Conservation (phyloP, 2,888 invertebrate genomes). For the Meta bourneti region DNA sequence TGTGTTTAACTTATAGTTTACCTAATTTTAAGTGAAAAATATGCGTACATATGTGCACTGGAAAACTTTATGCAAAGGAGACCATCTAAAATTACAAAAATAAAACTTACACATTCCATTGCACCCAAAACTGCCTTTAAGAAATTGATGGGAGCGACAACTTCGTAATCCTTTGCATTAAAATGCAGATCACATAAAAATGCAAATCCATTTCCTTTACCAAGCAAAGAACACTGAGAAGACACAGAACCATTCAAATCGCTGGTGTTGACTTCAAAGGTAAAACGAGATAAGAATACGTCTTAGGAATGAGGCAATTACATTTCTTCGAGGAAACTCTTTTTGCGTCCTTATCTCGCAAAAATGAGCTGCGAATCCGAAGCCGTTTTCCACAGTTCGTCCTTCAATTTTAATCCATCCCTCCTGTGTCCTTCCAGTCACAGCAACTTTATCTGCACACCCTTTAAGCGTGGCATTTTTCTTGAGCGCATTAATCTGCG, state of each 20-base stretch:
- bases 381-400: conserved; percentile 11
- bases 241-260: not conserved
- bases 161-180: not conserved
- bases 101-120: not conserved
- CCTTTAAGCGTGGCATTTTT: conserved; percentile 14
- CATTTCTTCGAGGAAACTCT: not conserved
- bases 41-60: no score
- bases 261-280: not conserved
- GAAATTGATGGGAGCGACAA: not conserved
- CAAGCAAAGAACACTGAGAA: not conserved
- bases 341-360: not conserved
- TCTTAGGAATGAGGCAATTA: conserved; percentile 4
- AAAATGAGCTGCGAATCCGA: not conserved
- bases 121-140: not conserved
- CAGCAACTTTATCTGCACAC: conserved; percentile 17
- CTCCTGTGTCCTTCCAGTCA: conserved; percentile 8
- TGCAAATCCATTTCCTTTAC: not conserved
- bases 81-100: no score
- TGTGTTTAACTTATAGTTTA: no score
- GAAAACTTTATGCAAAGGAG: no score
- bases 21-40: no score
- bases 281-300: not conserved
- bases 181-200: conserved; percentile 13
- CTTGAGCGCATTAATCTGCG: conserved; percentile 39
- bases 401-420: conserved; percentile 3